phyloP scores from a whole-genome alignment of 2,113 vertebrate genomes.

The Leucopternis melanops region DNA sequence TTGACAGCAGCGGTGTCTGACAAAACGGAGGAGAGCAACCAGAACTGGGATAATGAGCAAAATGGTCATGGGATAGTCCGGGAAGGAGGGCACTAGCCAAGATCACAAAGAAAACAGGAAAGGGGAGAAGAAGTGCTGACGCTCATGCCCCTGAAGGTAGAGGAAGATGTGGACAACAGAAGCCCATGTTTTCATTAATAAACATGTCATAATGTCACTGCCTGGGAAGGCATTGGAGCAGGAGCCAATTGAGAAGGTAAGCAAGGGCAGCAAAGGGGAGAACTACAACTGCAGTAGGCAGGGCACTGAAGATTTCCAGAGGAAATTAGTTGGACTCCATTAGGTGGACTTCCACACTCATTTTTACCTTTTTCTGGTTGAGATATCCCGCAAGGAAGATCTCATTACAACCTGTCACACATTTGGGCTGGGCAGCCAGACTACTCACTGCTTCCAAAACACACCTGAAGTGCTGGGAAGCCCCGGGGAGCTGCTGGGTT shows the following conservation, averaged over 20 bases:
- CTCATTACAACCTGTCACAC: neutral
- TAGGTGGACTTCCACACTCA: neutral
- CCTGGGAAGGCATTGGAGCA: neutral
- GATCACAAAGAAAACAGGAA: neutral
- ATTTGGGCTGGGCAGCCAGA: neutral
- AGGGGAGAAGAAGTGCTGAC: neutral
- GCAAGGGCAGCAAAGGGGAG: neutral
- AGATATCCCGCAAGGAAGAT: neutral
- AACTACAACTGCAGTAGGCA: neutral
- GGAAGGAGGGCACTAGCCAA: neutral
- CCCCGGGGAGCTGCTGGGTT: neutral
- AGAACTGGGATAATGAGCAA: neutral
- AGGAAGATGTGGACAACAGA: neutral
- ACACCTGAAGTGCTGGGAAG: neutral
- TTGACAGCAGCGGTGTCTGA: accelerated
- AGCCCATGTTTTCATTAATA: neutral
- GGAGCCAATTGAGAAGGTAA: neutral
- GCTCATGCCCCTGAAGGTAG: neutral
- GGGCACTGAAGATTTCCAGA: neutral
- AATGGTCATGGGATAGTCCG: neutral
- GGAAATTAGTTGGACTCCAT: neutral
- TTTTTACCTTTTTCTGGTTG: neutral
- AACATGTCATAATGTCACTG: neutral
- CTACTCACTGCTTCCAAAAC: neutral
- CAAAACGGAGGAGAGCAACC: neutral